Conservation (phyloP, 2,888 invertebrate genomes). For the Cephus pulcher region DNA sequence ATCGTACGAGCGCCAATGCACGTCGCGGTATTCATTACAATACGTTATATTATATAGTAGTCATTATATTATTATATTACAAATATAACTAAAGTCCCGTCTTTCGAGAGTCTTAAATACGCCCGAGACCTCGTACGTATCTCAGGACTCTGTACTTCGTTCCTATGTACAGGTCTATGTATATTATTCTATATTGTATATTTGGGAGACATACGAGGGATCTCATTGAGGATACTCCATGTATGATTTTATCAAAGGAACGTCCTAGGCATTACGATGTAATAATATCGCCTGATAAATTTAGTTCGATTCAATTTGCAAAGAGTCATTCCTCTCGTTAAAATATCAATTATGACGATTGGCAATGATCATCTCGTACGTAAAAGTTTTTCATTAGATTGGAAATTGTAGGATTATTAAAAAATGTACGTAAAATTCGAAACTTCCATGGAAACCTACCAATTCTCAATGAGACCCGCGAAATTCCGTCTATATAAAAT, state of each 20-base stretch:
- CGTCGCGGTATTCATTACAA: background rate
- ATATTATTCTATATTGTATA: background rate
- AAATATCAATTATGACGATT: background rate
- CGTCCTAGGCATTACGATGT: background rate
- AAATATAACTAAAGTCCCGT: slow-evolving; percentile 2
- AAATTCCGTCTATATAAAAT: background rate
- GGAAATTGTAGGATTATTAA: no score
- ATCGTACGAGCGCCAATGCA: slow-evolving; percentile 4
- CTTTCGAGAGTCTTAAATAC: slow-evolving; percentile 4
- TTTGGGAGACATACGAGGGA: background rate
- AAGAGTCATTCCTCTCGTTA: background rate
- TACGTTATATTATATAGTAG: background rate
- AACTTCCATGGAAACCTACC: background rate
- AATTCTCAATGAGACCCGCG: background rate
- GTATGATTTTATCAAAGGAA: background rate
- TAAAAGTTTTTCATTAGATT: background rate
- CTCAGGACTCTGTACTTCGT: slow-evolving; percentile 1
- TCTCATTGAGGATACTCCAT: background rate
- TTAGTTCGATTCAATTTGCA: background rate
- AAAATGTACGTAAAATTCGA: background rate
- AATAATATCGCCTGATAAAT: background rate
- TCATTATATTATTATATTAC: slow-evolving; percentile 11
- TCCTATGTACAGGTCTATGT: slow-evolving; percentile 6
- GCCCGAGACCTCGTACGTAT: background rate
- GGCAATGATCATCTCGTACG: background rate